These are phyloP conservation scores for Xiphydria camelus DNA, from an alignment of 2,888 invertebrate species.

Conservation along the genomic window DNA sequence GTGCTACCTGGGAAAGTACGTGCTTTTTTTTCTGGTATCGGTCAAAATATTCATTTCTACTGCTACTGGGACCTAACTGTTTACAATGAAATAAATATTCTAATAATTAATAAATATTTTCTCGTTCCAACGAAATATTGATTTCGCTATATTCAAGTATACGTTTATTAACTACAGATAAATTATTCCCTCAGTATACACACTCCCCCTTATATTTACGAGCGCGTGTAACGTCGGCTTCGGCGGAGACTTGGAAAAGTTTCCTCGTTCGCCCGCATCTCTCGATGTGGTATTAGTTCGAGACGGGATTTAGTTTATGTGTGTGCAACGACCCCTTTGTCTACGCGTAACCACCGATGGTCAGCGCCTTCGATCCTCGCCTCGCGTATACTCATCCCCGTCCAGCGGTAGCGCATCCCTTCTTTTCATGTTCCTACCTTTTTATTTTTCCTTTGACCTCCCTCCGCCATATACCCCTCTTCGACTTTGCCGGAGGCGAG, in stretches of 20 bases:
- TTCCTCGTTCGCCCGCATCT: constrained; percentile 26
- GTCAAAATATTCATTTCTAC: too few species aligned
- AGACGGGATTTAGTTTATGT: constrained; percentile 9
- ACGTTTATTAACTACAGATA: too few species aligned
- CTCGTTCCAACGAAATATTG: too few species aligned
- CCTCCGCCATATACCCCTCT: constrained; percentile 4
- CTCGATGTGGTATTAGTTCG: constrained; percentile 22
- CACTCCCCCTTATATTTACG: too few species aligned
- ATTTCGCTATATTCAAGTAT: too few species aligned
- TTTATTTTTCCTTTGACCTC: constrained; percentile 1
- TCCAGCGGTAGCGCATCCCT: constrained; percentile 24
- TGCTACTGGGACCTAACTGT: too few species aligned
- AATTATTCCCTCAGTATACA: too few species aligned
- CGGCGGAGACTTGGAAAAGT: constrained; percentile 10
- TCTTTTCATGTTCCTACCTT: constrained; percentile 21
- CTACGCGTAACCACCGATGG: constrained; percentile 23
- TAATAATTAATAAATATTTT: too few species aligned
- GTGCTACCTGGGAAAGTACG: too few species aligned
- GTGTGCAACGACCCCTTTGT: constrained; percentile 19
- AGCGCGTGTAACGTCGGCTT: constrained; percentile 15
- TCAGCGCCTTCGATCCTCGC: constrained; percentile 19
- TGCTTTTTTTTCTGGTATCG: too few species aligned
- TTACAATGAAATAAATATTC: too few species aligned
- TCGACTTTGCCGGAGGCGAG: constrained; percentile 25
- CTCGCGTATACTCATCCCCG: too few species aligned